These are phyloP conservation scores for Euzophera pinguis DNA, from an alignment of 2,888 invertebrate species.

Conservation along the genomic window DNA sequence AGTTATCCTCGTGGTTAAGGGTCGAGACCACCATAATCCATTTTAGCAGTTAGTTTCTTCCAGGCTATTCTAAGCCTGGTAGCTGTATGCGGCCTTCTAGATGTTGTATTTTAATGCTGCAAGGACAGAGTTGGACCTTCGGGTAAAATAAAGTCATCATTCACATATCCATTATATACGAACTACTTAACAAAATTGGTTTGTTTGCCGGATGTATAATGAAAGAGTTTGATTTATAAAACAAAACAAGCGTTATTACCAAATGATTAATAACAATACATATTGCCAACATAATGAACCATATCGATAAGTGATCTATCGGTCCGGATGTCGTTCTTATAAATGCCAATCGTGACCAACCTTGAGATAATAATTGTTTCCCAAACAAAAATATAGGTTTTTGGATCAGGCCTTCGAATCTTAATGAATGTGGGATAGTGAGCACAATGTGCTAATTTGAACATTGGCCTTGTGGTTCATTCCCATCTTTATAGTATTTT, in stretches of 20 bases:
- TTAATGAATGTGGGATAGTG: constrained; percentile 55
- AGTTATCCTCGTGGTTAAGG: no score
- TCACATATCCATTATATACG: no score
- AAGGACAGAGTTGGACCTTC: no score
- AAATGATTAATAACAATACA: neutral
- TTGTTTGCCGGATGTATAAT: neutral
- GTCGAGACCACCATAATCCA: no score
- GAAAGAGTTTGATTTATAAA: neutral
- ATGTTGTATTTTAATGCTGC: no score
- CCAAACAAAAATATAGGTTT: constrained; percentile 4
- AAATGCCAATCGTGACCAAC: constrained; percentile 27
- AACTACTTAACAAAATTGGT: no score
- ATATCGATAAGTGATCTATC: constrained; percentile 7
- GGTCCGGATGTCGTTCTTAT: constrained; percentile 11
- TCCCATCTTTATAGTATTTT: constrained; percentile 24
- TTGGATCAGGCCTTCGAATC: constrained; percentile 41
- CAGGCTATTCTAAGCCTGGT: no score
- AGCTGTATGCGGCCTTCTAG: no score
- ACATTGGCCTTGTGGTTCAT: constrained; percentile 23
- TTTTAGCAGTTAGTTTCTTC: no score
- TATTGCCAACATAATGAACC: constrained; percentile 4
- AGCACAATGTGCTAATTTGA: constrained; percentile 25
- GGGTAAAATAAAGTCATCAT: no score
- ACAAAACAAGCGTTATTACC: neutral
- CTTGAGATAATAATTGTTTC: constrained; percentile 3